Evolutionary conservation across 2,113 vertebrate genomes (phyloP).

Genomic region (Paramisgurnus dabryanus): DNA sequence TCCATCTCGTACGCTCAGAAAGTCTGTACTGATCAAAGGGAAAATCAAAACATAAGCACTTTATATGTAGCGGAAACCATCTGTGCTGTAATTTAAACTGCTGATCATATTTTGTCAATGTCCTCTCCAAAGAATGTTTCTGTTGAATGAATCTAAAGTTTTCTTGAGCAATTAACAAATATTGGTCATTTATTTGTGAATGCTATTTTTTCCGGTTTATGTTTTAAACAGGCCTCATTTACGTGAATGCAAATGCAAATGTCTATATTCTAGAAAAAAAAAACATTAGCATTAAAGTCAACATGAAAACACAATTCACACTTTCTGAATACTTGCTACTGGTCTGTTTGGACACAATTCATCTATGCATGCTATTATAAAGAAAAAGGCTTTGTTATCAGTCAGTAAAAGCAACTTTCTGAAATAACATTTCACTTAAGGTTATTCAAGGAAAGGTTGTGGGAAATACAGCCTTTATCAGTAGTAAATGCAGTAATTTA

Average conservation of each 20-base stretch:
- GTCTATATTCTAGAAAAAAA: slow-evolving; percentile 6
- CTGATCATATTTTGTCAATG: slow-evolving; percentile 11
- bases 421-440: no score
- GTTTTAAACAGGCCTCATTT: background rate
- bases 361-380: no score
- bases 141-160: slow-evolving; percentile 15
- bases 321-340: no score
- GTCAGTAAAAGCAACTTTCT: no score
- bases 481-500: no score
- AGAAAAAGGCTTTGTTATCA: no score
- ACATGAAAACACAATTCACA: background rate
- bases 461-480: no score
- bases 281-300: background rate
- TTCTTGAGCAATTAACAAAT: slow-evolving; percentile 29
- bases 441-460: no score
- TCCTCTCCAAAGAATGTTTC: slow-evolving; percentile 43
- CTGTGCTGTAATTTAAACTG: slow-evolving; percentile 49
- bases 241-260: background rate
- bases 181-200: slow-evolving; percentile 2
- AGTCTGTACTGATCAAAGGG: background rate
- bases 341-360: no score
- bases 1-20: background rate
- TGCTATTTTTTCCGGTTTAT: background rate
- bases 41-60: slow-evolving; percentile 53
- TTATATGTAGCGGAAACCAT: slow-evolving; percentile 52